Percentiles rank a stretch among this genome's conserved stretches.
These are phyloP conservation scores for Coreoperca whiteheadi DNA, from an alignment of 2,113 vertebrate species.

Conservation along the genomic window DNA sequence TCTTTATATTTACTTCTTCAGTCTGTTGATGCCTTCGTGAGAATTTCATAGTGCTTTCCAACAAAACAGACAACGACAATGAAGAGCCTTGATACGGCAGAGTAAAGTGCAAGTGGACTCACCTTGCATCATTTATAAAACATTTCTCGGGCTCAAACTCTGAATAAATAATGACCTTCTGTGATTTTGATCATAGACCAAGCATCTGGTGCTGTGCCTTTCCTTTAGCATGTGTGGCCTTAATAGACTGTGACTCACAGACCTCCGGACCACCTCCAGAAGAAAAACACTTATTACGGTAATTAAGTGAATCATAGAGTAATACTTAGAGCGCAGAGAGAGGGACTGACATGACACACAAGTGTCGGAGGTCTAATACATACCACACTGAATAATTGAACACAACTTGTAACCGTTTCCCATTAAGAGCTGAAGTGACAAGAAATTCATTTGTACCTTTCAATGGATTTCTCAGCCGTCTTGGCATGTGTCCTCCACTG, in stretches of 20 bases:
- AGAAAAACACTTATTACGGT: conserved; percentile 80
- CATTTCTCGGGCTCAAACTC: conserved; percentile 44
- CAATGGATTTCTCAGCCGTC: conserved; percentile 40
- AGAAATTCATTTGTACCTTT: conserved; percentile 56
- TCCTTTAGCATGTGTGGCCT: conserved; percentile 62
- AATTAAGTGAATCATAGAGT: conserved; percentile 77
- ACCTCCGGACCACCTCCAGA: conserved; percentile 72
- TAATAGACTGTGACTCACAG: conserved; percentile 74
- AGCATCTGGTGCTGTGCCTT: conserved; percentile 63
- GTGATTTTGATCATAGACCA: conserved; percentile 56
- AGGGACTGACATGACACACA: conserved; percentile 29
- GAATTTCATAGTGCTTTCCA: conserved; percentile 17
- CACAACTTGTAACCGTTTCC: conserved; percentile 46
- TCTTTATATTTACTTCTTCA: conserved; percentile 28
- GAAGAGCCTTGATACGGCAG: conserved; percentile 28
- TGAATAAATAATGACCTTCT: conserved; percentile 56
- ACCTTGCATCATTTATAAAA: conserved; percentile 49
- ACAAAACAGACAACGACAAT: conserved; percentile 1
- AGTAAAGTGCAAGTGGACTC: conserved; percentile 22
- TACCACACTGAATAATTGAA: conserved; percentile 45
- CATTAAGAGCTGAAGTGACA: conserved; percentile 43
- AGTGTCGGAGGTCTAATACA: conserved; percentile 32
- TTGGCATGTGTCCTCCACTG: conserved; percentile 48
- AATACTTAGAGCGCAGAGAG: conserved; percentile 45
- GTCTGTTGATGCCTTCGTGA: conserved; percentile 11